A percentile compares a stretch with the other conserved stretches of the same genome.
Evolutionary conservation across 2,113 vertebrate species (phyloP).

Genomic region (Eonycteris spelaea): DNA sequence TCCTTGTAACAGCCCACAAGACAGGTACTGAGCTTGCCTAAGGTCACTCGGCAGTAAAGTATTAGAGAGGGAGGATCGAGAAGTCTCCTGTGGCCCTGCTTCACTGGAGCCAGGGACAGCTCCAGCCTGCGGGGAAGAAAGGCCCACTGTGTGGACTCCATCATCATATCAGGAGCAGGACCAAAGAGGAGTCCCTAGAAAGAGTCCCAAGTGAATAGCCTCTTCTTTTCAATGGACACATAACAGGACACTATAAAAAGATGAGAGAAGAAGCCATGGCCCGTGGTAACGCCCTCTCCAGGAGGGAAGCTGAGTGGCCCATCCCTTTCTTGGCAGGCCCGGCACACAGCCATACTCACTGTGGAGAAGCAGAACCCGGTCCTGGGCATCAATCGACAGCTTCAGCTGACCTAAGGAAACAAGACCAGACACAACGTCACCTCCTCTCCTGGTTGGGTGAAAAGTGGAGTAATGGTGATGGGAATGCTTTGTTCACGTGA

Average conservation of each 20-base stretch:
- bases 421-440: not conserved
- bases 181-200: not conserved
- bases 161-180: not conserved
- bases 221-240: not conserved
- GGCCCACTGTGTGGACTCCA: not conserved
- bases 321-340: accelerated
- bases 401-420: slow-evolving; percentile 83
- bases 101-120: not conserved
- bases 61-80: not conserved
- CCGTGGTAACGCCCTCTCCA: not conserved
- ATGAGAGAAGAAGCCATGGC: not conserved
- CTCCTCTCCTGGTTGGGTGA: not conserved
- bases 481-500: not conserved
- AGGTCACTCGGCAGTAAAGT: not conserved
- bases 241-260: not conserved
- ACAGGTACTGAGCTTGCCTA: not conserved
- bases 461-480: accelerated
- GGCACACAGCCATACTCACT: slow-evolving; percentile 75
- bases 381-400: slow-evolving; percentile 76
- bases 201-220: not conserved
- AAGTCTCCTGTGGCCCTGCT: not conserved
- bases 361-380: slow-evolving; percentile 74
- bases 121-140: not conserved
- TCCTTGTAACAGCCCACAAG: not conserved
- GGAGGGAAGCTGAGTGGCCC: not conserved